Evolutionary conservation across 2,888 invertebrate genomes (phyloP).

Genomic region (Trimorus sp.): DNA sequence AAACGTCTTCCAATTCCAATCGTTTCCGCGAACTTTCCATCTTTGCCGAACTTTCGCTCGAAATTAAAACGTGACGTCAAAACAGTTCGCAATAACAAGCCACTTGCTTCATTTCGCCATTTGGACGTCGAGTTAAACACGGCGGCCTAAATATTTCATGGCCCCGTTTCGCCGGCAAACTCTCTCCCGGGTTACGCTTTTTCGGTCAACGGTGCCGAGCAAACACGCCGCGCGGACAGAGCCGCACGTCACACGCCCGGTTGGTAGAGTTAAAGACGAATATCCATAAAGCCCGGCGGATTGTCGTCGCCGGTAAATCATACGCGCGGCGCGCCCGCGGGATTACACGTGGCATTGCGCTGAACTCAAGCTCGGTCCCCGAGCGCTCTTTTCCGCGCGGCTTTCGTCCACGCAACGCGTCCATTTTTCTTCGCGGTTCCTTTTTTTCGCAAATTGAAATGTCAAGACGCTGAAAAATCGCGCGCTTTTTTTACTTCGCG

Average conservation of each 20-base stretch:
- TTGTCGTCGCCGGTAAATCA: conserved; percentile 66
- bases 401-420: conserved; percentile 46
- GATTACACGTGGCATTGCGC: conserved; percentile 65
- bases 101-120: conserved; percentile 39
- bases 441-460: conserved; percentile 65
- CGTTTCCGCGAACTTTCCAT: too few relatives aligned
- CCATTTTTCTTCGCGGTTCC: conserved; percentile 38
- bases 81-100: conserved; percentile 19
- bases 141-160: conserved; percentile 77
- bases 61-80: background rate
- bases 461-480: conserved; percentile 63
- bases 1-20: too few relatives aligned
- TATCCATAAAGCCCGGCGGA: conserved; percentile 54
- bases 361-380: conserved; percentile 57
- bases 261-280: conserved; percentile 51
- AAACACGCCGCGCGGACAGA: conserved; percentile 45
- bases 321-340: conserved; percentile 63
- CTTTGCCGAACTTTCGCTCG: background rate
- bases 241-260: conserved; percentile 15
- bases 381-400: conserved; percentile 55
- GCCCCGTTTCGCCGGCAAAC: conserved; percentile 55
- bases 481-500: conserved; percentile 7
- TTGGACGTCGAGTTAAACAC: conserved; percentile 64
- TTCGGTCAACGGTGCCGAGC: conserved; percentile 29
- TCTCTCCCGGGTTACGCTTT: conserved; percentile 52